These are phyloP conservation scores for Deroplatys truncata DNA, from an alignment of 2,888 invertebrate species.

Conservation along the genomic window DNA sequence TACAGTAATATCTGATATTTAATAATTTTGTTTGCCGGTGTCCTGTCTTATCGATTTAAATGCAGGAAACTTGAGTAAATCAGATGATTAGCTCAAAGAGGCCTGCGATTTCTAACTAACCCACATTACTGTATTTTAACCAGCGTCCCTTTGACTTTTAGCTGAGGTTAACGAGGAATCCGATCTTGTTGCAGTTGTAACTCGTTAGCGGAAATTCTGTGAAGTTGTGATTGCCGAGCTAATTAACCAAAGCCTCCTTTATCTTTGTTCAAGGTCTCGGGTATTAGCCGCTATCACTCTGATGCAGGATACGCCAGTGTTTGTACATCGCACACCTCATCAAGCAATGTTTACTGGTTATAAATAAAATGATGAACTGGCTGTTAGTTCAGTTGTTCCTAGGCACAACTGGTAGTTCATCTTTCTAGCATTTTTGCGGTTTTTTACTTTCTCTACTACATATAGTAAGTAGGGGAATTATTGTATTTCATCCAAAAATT, in stretches of 20 bases:
- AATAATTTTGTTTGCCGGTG: no score
- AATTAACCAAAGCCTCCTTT: background rate
- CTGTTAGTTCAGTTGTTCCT: no score
- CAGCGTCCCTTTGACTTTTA: background rate
- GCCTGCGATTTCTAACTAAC: background rate
- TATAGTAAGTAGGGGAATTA: no score
- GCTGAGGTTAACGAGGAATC: background rate
- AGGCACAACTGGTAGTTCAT: no score
- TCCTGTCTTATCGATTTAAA: background rate
- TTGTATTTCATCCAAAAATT: no score
- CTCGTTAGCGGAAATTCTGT: background rate
- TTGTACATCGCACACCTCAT: no score
- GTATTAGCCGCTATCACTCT: no score
- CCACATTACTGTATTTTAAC: background rate
- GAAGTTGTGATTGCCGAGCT: background rate
- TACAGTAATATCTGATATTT: no score
- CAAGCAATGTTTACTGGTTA: no score
- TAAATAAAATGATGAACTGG: no score
- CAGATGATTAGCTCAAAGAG: background rate
- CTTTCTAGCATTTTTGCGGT: no score
- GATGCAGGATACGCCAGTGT: background rate
- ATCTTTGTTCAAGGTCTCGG: background rate
- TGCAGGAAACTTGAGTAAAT: background rate
- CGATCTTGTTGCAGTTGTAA: background rate
- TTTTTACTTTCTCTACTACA: no score